Evolutionary conservation across 2,797 vertebrate species (phyloP), one percentile per base, ranked within the genome.

Genomic region (Lophius americanus): DNA sequence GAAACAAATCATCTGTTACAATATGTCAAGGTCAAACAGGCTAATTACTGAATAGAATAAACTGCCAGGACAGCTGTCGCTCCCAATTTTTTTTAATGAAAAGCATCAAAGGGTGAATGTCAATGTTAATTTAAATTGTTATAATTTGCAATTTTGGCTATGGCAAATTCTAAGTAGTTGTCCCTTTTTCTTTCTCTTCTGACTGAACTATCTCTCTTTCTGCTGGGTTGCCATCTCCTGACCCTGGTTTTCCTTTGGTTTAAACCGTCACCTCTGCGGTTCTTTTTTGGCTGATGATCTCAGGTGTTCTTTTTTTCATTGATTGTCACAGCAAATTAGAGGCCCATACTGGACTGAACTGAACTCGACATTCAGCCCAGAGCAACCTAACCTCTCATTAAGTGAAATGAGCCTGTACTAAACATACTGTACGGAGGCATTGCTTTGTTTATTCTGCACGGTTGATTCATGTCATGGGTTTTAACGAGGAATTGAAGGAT

Each of bases 231-330:
- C 72, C 73, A 58, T 54, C 4, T 12, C 41, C 14, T 7, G 10
- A 49, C 64, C 38, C 33, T 60, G 78, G 44, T 58, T 68, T 6
- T 64, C 70, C 71, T 63, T 56, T 63, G 69, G 85, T 53, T 54
- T 73, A 66, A n/a, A 0, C 1, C 64, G 4, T 73, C 62, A 68
- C 65, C 62, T 64, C 58, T 73, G 47, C 2, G 82, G 67, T 77
- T 83, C 57, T 55, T 68, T 23, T 73, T 51, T 6, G 70, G 59
- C 72, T 70, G 46, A 75, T 65, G 64, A 71, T 93, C 92, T 91
- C 92, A 91, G 92, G 92, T 93, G 82, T 78, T 84, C 64, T 82
- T 59, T 85, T 89, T 89, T 80, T 80, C 75, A 82, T 35, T 79
- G 76, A 88, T 82, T 84, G 74, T 91, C 85, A 76, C 76, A 56